These are phyloP conservation scores for Parascotia fuliginaria DNA, from an alignment of 2,888 invertebrate species.

Conservation along the genomic window DNA sequence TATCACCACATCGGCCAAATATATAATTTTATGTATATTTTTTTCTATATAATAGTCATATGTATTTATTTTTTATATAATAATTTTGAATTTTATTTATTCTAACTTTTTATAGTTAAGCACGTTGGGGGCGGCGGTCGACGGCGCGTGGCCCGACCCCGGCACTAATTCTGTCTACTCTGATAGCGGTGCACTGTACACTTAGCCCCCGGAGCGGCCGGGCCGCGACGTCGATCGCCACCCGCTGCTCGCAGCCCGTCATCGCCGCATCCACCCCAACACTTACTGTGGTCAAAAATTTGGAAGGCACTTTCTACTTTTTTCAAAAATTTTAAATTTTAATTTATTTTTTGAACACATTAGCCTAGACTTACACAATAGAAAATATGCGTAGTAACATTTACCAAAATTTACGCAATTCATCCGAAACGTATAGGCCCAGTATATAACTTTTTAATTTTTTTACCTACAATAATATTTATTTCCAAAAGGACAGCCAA, in stretches of 20 bases:
- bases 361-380: conserved; percentile 88
- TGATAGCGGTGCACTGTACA: conserved; percentile 3
- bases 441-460: conserved; percentile 72
- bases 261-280: conserved; percentile 86
- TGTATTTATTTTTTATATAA: conserved; percentile 84
- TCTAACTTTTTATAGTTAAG: conserved; percentile 81
- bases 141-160: not conserved
- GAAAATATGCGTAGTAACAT: conserved; percentile 86
- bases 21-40: conserved; percentile 83
- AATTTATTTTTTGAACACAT: conserved; percentile 90
- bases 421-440: conserved; percentile 82
- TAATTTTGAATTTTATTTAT: conserved; percentile 85
- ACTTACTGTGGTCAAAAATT: conserved; percentile 87
- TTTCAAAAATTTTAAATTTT: conserved; percentile 83
- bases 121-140: conserved; percentile 64
- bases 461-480: conserved; percentile 75
- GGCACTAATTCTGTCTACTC: not conserved
- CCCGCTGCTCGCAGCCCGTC: conserved; percentile 59
- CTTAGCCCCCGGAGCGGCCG: conserved; percentile 46
- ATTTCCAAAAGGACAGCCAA: conserved; percentile 85
- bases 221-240: conserved; percentile 41
- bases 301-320: conserved; percentile 94
- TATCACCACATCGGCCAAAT: conserved; percentile 88
- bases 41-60: conserved; percentile 85
- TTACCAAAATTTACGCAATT: conserved; percentile 85